phyloP scores from a whole-genome alignment of 2,797 vertebrate species.

The Luscinia luscinia region DNA sequence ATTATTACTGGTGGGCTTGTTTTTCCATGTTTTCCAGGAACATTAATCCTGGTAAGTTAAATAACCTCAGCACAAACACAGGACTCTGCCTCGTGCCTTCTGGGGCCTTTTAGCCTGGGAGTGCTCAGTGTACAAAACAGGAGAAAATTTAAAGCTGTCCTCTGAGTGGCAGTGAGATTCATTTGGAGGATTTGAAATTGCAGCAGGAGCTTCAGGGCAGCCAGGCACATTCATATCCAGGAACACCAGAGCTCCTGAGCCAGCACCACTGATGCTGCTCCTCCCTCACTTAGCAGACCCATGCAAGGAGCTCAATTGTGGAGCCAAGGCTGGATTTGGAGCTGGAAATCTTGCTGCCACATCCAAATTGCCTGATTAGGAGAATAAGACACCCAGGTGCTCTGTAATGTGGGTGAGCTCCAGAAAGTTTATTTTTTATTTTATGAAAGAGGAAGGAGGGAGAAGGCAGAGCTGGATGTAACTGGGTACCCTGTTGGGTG shows the following conservation, averaged over 20 bases:
- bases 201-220: neutral
- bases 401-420: neutral
- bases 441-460: neutral
- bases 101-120: neutral
- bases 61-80: neutral
- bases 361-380: neutral
- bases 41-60: neutral
- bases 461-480: neutral
- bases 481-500: accelerated
- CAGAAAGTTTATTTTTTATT: neutral
- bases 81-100: neutral
- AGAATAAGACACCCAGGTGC: neutral
- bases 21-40: neutral
- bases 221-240: too few relatives aligned
- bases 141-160: neutral
- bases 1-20: neutral
- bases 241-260: neutral
- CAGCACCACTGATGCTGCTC: neutral
- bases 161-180: neutral
- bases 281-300: accelerated
- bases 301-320: neutral
- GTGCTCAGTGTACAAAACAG: neutral
- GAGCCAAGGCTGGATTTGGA: neutral
- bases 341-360: neutral
- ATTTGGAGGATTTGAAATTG: neutral